Evolutionary conservation across 1,140 invertebrate genomes (phyloP).

Genomic region (Aphaenogaster rudis): DNA sequence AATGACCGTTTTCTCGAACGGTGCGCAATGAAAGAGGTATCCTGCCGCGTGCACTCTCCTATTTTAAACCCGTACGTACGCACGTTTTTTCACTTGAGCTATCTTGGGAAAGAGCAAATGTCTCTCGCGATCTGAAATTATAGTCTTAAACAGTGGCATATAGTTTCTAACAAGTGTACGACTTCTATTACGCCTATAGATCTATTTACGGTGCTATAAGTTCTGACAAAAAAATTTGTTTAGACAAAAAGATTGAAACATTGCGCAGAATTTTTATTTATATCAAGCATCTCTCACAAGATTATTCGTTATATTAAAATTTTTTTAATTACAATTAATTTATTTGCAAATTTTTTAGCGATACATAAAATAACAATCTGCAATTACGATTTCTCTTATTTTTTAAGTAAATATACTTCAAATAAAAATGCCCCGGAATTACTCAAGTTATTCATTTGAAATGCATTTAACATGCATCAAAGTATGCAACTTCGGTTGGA

Average conservation of each 20-base stretch:
- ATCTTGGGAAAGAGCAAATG: slow-evolving; percentile 18
- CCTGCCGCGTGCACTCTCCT: slow-evolving; percentile 27
- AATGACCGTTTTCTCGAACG: slow-evolving; percentile 57
- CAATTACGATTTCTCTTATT: neutral
- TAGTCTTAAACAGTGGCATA: slow-evolving; percentile 10
- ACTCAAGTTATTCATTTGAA: neutral
- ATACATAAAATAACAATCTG: neutral
- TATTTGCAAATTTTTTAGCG: neutral
- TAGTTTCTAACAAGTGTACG: neutral
- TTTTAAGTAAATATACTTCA: neutral
- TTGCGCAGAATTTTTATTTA: neutral
- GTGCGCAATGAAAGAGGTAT: slow-evolving; percentile 55
- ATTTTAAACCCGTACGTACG: slow-evolving; percentile 38
- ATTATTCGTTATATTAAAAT: slow-evolving; percentile 5
- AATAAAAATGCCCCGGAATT: neutral
- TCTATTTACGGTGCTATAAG: neutral
- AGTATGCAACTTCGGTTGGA: slow-evolving; percentile 5
- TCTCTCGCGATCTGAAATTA: slow-evolving; percentile 38
- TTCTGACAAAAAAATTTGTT: neutral
- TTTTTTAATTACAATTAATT: slow-evolving; percentile 1
- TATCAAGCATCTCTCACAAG: neutral
- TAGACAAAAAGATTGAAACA: neutral
- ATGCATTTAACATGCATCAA: neutral
- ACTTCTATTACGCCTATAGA: neutral
- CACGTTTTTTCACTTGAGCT: slow-evolving; percentile 17